Evolutionary conservation across 1,140 invertebrate genomes (phyloP).

Genomic region (Cyphomyrmex costatus): DNA sequence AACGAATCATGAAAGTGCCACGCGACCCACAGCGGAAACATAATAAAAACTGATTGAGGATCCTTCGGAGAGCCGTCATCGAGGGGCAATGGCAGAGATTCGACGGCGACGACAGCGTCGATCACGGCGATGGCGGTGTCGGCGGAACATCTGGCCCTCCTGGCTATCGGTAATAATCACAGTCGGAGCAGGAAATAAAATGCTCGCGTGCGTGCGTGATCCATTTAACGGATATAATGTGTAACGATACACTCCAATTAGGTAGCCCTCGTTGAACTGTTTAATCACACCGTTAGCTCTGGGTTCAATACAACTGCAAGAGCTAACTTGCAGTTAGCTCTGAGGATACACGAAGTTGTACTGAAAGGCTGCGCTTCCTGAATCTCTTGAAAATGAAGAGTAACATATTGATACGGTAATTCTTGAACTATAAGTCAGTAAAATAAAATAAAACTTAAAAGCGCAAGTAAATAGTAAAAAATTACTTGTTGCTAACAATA

Average conservation of each 20-base stretch:
- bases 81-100: constrained; percentile 17
- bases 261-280: constrained; percentile 47
- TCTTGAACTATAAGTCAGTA: not conserved
- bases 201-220: constrained; percentile 69
- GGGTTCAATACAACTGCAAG: too few relatives aligned
- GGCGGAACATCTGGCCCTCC: constrained; percentile 80
- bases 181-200: constrained; percentile 73
- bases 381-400: constrained; percentile 18
- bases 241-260: constrained; percentile 72
- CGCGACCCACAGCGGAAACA: constrained; percentile 74
- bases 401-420: not conserved
- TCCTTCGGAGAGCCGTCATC: constrained; percentile 71
- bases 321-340: not conserved
- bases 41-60: constrained; percentile 78
- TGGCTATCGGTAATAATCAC: constrained; percentile 79
- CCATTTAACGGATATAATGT: constrained; percentile 74
- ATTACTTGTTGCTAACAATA: constrained; percentile 15
- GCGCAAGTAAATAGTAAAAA: not conserved
- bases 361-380: not conserved
- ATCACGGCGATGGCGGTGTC: constrained; percentile 27
- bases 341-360: not conserved
- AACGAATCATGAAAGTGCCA: constrained; percentile 72
- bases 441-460: not conserved
- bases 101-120: constrained; percentile 46
- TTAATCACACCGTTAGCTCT: constrained; percentile 8